Evolutionary conservation across 2,797 vertebrate genomes (phyloP), one percentile per base, ranked within the genome.

Genomic region (Malacoctenus gilli): DNA sequence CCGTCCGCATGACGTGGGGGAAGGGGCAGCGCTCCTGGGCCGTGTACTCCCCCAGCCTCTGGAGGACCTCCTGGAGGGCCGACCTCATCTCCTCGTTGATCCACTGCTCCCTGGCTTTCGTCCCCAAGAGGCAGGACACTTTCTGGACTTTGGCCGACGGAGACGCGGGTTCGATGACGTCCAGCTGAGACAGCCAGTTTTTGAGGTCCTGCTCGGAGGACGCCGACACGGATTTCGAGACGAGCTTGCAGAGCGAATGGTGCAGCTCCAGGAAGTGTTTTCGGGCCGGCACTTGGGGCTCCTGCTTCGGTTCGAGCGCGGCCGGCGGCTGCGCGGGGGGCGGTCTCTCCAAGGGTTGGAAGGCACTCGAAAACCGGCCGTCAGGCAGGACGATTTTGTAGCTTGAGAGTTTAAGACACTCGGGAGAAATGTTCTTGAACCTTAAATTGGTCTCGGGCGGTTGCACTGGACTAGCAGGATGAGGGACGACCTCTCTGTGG

Each of bases 1-100:
- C 94, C 0, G 96, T 90, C 13, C 97, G 89, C 54, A 96, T 92
- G 0, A 98, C 96, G 0, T 98, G 93, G 0, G 95, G 96, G 47
- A 98, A 99, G 1, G 96, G 96, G 55, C 94, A 98, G 44, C 80
- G 86, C 0, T 87, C 78, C 3, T 86, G 77, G 1, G 65, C 55
- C 13, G 88, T 71, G 22, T 97, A 97, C 48, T 88, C 89, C 39
- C 88, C 79, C 60, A 99, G 59, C 75, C 94, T 90, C 20, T 85
- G 69, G 0, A 94, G 87, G 20, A 98, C 85, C 2, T 81, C 83
- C 12, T 72, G 12, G 8, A 98, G 86, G 1, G 92, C 88, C 0
- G 37, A n/a, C 1, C 82, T 79, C 2, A 92, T 91, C 0, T 91
- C 92, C 39, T 91, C 91, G 2, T 89, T 91, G 67, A 94, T 80